These are phyloP conservation scores for Cinclus cinclus DNA, from an alignment of 2,113 vertebrate species.

Conservation along the genomic window DNA sequence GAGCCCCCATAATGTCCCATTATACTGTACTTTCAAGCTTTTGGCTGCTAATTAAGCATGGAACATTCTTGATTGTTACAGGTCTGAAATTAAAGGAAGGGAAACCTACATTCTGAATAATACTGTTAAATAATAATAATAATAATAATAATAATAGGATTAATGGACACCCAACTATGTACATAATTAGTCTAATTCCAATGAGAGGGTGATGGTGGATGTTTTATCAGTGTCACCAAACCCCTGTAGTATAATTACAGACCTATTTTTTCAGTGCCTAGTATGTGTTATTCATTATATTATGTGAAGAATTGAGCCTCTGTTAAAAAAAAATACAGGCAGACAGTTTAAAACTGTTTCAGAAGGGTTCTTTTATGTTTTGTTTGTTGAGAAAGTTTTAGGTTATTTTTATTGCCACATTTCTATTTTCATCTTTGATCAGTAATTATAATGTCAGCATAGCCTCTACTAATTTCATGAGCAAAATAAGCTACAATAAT, in stretches of 20 bases:
- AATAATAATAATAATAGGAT: constrained; percentile 56
- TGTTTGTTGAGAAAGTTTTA: not conserved
- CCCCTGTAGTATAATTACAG: constrained; percentile 62
- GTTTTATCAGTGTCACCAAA: constrained; percentile 68
- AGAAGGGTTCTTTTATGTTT: not conserved
- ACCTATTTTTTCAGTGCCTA: constrained; percentile 47
- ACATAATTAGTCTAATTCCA: constrained; percentile 67
- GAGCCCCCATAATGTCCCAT: constrained; percentile 44
- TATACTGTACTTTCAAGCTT: constrained; percentile 49
- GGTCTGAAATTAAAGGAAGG: constrained; percentile 62
- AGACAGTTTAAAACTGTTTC: not conserved
- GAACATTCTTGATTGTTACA: constrained; percentile 58
- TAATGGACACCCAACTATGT: constrained; percentile 57
- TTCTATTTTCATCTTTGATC: not conserved
- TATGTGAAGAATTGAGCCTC: constrained; percentile 28
- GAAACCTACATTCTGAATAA: constrained; percentile 62
- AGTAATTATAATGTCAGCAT: not conserved
- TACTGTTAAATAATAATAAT: constrained; percentile 66
- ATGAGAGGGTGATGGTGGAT: constrained; percentile 38
- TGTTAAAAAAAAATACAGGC: constrained; percentile 14
- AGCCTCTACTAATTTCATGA: not conserved
- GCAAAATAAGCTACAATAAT: not conserved
- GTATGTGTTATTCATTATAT: constrained; percentile 56
- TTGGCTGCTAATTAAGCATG: constrained; percentile 63
- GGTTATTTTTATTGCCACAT: not conserved